Base-by-base conservation (phyloP, 2,888 invertebrate genomes). In the Brachyptera risi region DNA sequence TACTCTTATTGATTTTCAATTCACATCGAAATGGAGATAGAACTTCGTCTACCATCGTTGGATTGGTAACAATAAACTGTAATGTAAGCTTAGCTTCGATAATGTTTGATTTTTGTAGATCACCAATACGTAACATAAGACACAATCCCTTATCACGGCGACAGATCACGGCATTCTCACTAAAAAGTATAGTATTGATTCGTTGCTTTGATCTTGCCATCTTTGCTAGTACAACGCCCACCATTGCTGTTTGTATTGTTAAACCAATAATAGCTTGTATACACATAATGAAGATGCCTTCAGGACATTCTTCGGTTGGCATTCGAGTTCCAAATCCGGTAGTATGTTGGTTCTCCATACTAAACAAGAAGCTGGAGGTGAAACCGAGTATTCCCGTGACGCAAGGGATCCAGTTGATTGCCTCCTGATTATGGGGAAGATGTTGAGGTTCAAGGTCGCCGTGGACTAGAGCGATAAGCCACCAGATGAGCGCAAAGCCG, bases 341-440 rank as follows among this genome's bases (percentile, higher is more conserved):
- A 0, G 92, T 82, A 70, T 87, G 87, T 77, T 92, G 92, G 0
- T 92, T 92, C 74, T 95, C 94, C 63, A 94, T 85, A 42, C 91
- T 89, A 79, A 93, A 92, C 72, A 93, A 82, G 63, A 93, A 82
- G 63, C 82, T 80, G 5, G 82, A 79, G 1, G 80, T 77, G 71
- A 83, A 82, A 63, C 79, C 77, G 60, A 76, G 69, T 35, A 83
- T 75, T 65, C 80, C 77, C 21, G 71, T 71, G 9, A 83, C 77
- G 69, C 84, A 84, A 0, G 81, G 80, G 56, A 72, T 75, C 74
- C 75, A 78, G 21, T 35, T 35, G 35, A 37, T 21, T 11, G 2
- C 60, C 31, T 62, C 56, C 40, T 58, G 64, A 19, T 59, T 65
- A n/a, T 69, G 67, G 9, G 71, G 71, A 15, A 71, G 66, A 60